phyloP scores from a whole-genome alignment of 2,797 vertebrate species.

The Poeciliopsis gracilis region DNA sequence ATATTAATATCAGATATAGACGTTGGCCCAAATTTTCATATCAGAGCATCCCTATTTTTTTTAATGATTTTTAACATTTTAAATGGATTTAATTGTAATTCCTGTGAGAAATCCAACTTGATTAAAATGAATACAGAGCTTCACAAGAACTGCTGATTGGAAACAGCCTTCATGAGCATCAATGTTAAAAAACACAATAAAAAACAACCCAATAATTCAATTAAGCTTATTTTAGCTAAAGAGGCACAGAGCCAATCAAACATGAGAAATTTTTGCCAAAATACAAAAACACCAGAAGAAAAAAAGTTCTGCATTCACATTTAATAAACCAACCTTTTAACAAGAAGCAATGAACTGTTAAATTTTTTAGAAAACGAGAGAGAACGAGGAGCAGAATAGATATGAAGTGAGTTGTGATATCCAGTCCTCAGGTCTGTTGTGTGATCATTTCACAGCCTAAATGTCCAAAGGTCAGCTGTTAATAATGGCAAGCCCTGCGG shows the following conservation, averaged over 20 bases:
- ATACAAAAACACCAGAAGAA: background rate
- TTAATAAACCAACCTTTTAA: slow-evolving; percentile 5
- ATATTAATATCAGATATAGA: too few relatives aligned
- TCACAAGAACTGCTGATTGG: background rate
- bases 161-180: background rate
- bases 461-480: slow-evolving; percentile 75
- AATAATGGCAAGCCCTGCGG: slow-evolving; percentile 67
- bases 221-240: background rate
- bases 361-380: background rate
- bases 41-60: background rate
- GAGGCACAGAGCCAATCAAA: background rate
- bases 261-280: background rate
- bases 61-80: background rate
- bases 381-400: slow-evolving; percentile 1
- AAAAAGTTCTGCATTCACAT: background rate
- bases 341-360: background rate
- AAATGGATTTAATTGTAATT: background rate
- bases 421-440: slow-evolving; percentile 55
- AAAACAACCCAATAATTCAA: background rate
- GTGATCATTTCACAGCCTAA: slow-evolving; percentile 72
- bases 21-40: too few relatives aligned
- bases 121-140: background rate
- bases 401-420: slow-evolving; percentile 36
- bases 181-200: background rate
- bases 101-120: background rate